Conservation (phyloP, 2,888 invertebrate genomes). For the Toxonevra muliebris region DNA sequence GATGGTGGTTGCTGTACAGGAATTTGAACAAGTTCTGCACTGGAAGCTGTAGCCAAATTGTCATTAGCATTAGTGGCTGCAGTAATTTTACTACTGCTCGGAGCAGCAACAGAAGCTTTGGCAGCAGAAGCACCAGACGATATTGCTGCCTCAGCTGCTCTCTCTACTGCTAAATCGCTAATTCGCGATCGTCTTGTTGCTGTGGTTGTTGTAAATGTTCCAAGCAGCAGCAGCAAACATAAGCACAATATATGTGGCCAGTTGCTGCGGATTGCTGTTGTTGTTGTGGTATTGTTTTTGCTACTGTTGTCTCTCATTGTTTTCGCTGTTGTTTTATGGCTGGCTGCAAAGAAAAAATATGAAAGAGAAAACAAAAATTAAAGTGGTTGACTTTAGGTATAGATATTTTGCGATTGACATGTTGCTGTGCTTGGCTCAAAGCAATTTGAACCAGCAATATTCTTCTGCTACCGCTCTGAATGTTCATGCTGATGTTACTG, state of each 20-base stretch:
- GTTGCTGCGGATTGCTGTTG: not conserved
- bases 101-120: constrained; percentile 44
- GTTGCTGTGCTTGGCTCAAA: not conserved
- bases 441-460: not conserved
- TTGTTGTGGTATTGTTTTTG: not conserved
- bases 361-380: not conserved
- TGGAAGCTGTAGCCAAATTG: constrained; percentile 52
- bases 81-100: constrained; percentile 39
- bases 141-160: constrained; percentile 39
- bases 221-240: constrained; percentile 43
- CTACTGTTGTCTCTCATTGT: constrained; percentile 21
- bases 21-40: constrained; percentile 46
- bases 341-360: not conserved
- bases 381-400: constrained; percentile 7
- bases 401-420: constrained; percentile 12
- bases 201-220: constrained; percentile 40
- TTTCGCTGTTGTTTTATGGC: not conserved
- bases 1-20: constrained; percentile 64
- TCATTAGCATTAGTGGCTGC: constrained; percentile 50
- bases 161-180: constrained; percentile 50
- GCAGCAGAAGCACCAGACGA: constrained; percentile 31
- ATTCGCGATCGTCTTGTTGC: constrained; percentile 57
- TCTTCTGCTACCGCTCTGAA: no score
- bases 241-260: constrained; percentile 32
- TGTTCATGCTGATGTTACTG: no score